Conservation (phyloP, 2,113 vertebrate species). For the Phalacrocorax carbo region DNA sequence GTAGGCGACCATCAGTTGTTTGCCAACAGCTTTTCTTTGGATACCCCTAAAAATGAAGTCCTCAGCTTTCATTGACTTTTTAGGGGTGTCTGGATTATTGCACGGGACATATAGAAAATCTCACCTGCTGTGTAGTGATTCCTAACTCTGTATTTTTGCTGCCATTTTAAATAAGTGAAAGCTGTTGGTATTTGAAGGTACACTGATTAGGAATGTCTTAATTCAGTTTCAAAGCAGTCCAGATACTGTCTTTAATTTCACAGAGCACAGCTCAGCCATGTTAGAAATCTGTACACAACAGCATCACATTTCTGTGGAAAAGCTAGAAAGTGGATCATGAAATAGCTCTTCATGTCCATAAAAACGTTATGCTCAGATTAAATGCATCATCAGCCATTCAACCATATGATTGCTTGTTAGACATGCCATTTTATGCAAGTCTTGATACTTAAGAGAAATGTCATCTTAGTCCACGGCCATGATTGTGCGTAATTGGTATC, state of each 20-base stretch:
- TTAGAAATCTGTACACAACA: not conserved
- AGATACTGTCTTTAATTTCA: not conserved
- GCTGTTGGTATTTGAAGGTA: not conserved
- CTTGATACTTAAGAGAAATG: slow-evolving; percentile 18
- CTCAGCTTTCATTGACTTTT: not conserved
- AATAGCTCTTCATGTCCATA: not conserved
- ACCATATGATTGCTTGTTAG: not conserved
- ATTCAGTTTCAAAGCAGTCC: not conserved
- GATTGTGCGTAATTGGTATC: not conserved
- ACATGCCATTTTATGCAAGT: not conserved
- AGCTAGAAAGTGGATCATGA: not conserved
- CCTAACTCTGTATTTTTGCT: not conserved
- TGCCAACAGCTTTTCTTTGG: not conserved
- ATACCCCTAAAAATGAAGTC: not conserved
- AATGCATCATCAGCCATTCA: not conserved
- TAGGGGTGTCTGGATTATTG: not conserved
- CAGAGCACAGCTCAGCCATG: not conserved
- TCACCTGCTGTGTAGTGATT: not conserved
- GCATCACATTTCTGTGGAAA: not conserved
- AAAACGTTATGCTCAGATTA: not conserved
- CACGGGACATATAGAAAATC: not conserved
- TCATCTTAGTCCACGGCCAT: not conserved
- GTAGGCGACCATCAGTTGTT: not conserved
- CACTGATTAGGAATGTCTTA: not conserved
- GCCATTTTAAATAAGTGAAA: not conserved